Evolutionary conservation across 2,888 invertebrate species (phyloP), one percentile per base, ranked within the genome.

Genomic region (Drosophila hawaiiensis): DNA sequence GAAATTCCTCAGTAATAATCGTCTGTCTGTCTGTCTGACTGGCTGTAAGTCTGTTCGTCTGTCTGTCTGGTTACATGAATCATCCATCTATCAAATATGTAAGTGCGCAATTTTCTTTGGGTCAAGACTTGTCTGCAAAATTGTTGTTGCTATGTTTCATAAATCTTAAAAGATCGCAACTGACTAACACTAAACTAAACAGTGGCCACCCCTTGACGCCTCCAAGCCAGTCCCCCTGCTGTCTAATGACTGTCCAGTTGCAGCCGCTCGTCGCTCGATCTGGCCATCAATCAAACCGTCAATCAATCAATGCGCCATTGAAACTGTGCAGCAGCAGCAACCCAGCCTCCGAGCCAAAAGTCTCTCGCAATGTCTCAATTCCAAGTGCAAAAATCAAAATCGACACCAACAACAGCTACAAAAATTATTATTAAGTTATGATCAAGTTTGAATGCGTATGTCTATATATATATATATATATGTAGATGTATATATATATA

Each of bases 271-370:
- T 65, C 54, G 39, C 66, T 76, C 76, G 66, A 61, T 72, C 65
- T 59, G 31, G 63, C 70, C 66, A 54, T 67, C 70, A 72, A 73
- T 84, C 86, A 49, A 65, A 73, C 61, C 58, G 22, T 73, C 81
- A 82, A 68, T 80, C 83, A 72, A 88, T 81, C 87, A 88, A 68
- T 60, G 54, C 62, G 78, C 85, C 80, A 87, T 87, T 89, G 84
- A 84, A 82, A 79, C 63, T 68, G 83, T 72, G 68, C 81, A 80
- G 70, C 61, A 43, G 31, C n/a, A 43, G 12, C 12, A 22, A 22
- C 66, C 76, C 61, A 75, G 58, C 61, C 64, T 43, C 75, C 14
- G 4, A 54, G 58, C 41, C 62, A 53, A 53, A 39, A 54, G 62
- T 31, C 39, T 60, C 61, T 55, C 43, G 47, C 61, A 47, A 62